Percentiles rank a stretch among this genome's conserved stretches.
phyloP scores from a whole-genome alignment of 2,113 vertebrate species.

The Climacteris rufus region DNA sequence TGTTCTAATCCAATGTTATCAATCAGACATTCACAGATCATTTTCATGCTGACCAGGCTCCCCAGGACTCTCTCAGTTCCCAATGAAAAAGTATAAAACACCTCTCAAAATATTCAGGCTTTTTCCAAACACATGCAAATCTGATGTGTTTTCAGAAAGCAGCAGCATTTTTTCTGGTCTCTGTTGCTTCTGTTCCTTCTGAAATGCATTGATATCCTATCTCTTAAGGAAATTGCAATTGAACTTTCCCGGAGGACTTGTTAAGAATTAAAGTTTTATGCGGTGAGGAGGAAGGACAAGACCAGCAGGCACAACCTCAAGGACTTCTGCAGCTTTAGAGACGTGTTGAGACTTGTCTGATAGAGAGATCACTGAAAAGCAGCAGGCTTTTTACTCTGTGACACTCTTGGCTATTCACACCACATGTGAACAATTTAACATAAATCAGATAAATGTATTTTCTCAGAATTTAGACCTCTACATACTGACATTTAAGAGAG shows the following conservation, averaged over 20 bases:
- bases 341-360: background rate
- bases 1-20: background rate
- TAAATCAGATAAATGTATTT: background rate
- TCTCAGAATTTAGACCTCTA: background rate
- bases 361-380: background rate
- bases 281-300: background rate
- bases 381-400: background rate
- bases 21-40: background rate
- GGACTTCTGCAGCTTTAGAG: background rate
- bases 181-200: background rate
- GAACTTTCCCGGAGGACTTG: background rate
- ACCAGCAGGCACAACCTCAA: background rate
- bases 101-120: background rate
- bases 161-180: background rate
- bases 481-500: background rate
- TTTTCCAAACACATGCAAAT: background rate
- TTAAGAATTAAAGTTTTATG: rapidly evolving
- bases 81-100: background rate
- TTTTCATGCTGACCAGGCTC: rapidly evolving
- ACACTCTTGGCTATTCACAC: background rate
- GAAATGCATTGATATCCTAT: rapidly evolving
- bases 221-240: background rate
- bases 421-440: background rate
- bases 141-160: background rate
- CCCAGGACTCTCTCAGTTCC: background rate